Evolutionary conservation across 2,888 invertebrate genomes (phyloP), one percentile per base, ranked within the genome.

Genomic region (Brenthis ino): DNA sequence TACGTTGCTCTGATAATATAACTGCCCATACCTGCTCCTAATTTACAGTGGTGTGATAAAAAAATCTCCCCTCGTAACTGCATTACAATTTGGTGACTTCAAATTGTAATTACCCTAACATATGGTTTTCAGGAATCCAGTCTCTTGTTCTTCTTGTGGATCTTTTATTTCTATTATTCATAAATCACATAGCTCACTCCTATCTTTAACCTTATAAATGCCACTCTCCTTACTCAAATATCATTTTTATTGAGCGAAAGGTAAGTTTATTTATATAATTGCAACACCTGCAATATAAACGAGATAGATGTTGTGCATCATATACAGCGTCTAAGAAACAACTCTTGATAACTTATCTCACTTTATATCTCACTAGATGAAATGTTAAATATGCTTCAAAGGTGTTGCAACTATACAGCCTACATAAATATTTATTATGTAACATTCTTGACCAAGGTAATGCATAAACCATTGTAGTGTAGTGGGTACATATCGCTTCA

Each of bases 21-120:
- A 74, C 72, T 68, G 64, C 70, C 81, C 81, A 78, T 75, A 81
- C 71, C 69, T 76, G 74, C 75, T 82, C 74, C 76, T 63, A 72
- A 70, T 63, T 74, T 75, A 71, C 79, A 89, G 93, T 91, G 92
- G 92, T 92, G 90, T 89, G 78, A 77, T 77, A 80, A 80, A 20
- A 43, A 28, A 88, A 93, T 93, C 93, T 93, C 93, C 92, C 91
- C 93, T 93, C 93, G 93, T 93, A 91, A 93, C 93, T 93, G 93
- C 91, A 93, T 93, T 93, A 87, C 88, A 89, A 89, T 87, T 91
- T 93, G 93, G 93, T 92, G 87, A 92, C 92, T 93, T 92, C 91
- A 91, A 88, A 92, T 89, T 91, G 92, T 92, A 92, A 92, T 87
- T 84, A 88, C 92, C 74, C 69, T 69, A 51, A 64, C 66, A 90